Evolutionary conservation across 2,113 vertebrate species (phyloP), one percentile per base, ranked within the genome.

Genomic region (Protobothrops flavoviridis): DNA sequence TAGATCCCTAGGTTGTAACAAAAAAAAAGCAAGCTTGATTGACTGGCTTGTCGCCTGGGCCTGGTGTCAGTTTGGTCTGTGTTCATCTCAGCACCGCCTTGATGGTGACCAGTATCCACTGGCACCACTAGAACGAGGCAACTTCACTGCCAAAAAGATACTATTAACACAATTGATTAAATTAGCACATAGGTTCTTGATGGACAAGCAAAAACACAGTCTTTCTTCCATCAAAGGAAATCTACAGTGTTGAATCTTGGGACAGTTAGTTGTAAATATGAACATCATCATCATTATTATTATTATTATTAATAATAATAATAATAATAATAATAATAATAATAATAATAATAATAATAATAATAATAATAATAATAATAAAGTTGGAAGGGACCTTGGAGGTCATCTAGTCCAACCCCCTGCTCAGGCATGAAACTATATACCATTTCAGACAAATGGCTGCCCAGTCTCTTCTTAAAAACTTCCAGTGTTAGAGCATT

Each of bases 181-280:
- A 45, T 81, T 43, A 55, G 50, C 10, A 4, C 61, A 43, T 39
- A 74, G 91, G 50, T 3, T 81, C 48, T n/a, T 61, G 59, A 61
- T 64, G 45, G 88, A 92, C 17, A 59, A 85, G 8, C 39, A 55
- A 91, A 91, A 85, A 6, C 94, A 93, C 33, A 90, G 81, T 94
- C 87, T 64, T 81, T 23, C 91, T 56, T 94, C 92, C 90, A 91
- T 59, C 15, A 93, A 1, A n/a, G 24, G 26, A n/a, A 29, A 91
- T 88, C 23, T 89, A 93, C 87, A 96, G 95, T 61, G 55, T 45
- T 95, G 92, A 93, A 91, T 94, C 81, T 94, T 57, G 95, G 91
- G 93, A 91, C 26, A 89, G 23, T 48, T 94, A 95, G 29, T 95
- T n/a, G 59, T 96, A 94, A 91, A 95, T 96, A 95, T 93, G 94